Evolutionary conservation across 2,888 invertebrate species (phyloP).

Genomic region (Athalia rosae): DNA sequence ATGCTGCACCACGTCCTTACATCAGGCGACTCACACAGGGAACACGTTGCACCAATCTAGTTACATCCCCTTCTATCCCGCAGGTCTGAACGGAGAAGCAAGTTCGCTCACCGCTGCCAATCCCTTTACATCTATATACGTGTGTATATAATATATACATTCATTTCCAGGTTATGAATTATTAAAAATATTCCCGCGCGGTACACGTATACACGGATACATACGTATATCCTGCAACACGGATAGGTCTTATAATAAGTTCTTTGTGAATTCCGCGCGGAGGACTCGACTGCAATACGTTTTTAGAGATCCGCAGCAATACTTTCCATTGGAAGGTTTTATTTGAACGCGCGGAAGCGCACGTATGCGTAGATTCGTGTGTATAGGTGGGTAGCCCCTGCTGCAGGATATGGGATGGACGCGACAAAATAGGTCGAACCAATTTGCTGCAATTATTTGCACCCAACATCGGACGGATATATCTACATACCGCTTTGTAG

Average conservation of each 20-base stretch:
- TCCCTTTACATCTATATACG: neutral
- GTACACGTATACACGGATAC: neutral
- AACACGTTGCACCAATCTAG: neutral
- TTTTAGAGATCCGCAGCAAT: neutral
- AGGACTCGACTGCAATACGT: neutral
- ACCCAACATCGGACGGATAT: slow-evolving; percentile 1
- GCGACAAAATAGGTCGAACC: slow-evolving; percentile 3
- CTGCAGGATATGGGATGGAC: neutral
- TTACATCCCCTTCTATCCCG: slow-evolving; percentile 1
- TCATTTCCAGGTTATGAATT: slow-evolving; percentile 20
- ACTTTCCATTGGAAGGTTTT: neutral
- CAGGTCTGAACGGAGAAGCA: too few relatives aligned
- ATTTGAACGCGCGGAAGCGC: neutral
- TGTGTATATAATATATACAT: neutral
- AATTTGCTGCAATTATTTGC: slow-evolving; percentile 29
- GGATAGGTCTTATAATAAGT: slow-evolving; percentile 6
- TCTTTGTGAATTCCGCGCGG: slow-evolving; percentile 26
- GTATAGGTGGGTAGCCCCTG: neutral
- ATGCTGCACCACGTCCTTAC: slow-evolving; percentile 64
- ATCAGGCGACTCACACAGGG: slow-evolving; percentile 46
- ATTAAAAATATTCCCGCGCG: slow-evolving; percentile 9
- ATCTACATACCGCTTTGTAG: neutral
- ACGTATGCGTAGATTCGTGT: neutral
- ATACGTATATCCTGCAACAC: neutral
- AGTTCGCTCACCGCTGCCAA: slow-evolving; percentile 9